Conservation (phyloP, 2,113 vertebrate species). For the Coturnix japonica region DNA sequence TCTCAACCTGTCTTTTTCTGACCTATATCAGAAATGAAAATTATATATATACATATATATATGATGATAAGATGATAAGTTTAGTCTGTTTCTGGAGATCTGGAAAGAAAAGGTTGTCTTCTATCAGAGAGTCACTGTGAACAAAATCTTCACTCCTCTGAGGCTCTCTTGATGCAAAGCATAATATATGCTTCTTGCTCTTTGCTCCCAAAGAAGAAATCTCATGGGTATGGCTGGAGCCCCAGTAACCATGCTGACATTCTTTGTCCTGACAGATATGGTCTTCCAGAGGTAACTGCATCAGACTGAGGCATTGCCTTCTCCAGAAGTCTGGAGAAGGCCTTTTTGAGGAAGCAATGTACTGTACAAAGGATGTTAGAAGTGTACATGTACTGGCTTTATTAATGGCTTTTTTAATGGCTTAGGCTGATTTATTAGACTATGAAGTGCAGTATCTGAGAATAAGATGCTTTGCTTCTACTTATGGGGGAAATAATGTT, state of each 20-base stretch:
- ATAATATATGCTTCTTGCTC: not conserved
- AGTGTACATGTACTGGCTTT: not conserved
- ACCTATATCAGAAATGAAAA: not conserved
- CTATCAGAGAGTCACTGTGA: not conserved
- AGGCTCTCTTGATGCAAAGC: not conserved
- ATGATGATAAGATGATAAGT: not conserved
- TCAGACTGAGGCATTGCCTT: not conserved
- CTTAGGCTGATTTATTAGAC: not conserved
- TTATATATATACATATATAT: too few species aligned
- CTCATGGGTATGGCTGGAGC: not conserved
- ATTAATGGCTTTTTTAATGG: not conserved
- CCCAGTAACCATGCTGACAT: not conserved
- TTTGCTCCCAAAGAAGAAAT: not conserved
- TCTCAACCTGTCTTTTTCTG: not conserved
- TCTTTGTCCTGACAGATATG: not conserved
- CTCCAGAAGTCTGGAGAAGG: not conserved
- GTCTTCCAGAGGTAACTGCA: not conserved
- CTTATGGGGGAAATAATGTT: not conserved
- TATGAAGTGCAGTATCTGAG: not conserved
- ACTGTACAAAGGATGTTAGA: not conserved
- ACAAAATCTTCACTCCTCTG: not conserved
- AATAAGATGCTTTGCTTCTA: not conserved
- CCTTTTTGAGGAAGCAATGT: not conserved
- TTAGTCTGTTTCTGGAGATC: not conserved
- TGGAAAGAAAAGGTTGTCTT: not conserved